A percentile compares a stretch with the other conserved stretches of the same genome.
Evolutionary conservation across 2,888 invertebrate species (phyloP).

Genomic region (Melipona bicolor): DNA sequence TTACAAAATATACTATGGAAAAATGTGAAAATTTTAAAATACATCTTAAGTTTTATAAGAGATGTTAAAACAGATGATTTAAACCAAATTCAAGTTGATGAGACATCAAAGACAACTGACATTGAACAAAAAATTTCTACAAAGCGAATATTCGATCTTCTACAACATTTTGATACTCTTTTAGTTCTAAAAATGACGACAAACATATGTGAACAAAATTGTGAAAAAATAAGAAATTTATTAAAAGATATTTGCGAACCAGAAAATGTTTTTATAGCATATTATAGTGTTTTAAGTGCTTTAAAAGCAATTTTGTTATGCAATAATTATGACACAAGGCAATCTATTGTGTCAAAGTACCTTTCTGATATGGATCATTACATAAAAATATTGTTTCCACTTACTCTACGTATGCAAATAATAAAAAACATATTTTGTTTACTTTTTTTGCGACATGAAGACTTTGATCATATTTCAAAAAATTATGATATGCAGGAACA

Average conservation of each 20-base stretch:
- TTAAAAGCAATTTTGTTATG: slow-evolving; percentile 75
- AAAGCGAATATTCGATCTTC: slow-evolving; percentile 71
- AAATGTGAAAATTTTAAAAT: slow-evolving; percentile 65
- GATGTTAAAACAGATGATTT: background rate
- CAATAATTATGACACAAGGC: slow-evolving; percentile 64
- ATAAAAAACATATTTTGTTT: slow-evolving; percentile 90
- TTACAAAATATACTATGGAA: slow-evolving; percentile 66
- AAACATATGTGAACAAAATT: slow-evolving; percentile 75
- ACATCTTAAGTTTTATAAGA: slow-evolving; percentile 49
- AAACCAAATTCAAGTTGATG: slow-evolving; percentile 1
- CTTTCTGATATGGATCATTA: slow-evolving; percentile 70
- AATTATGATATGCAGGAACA: slow-evolving; percentile 79
- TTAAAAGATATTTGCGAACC: slow-evolving; percentile 67
- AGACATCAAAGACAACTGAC: background rate
- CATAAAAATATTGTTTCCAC: slow-evolving; percentile 69
- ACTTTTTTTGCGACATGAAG: slow-evolving; percentile 88
- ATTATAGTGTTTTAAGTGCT: slow-evolving; percentile 73
- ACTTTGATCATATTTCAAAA: slow-evolving; percentile 85
- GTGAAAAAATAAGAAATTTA: slow-evolving; percentile 68
- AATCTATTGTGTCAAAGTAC: slow-evolving; percentile 53
- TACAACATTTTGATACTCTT: slow-evolving; percentile 73
- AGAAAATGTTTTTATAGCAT: slow-evolving; percentile 72
- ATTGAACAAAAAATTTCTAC: slow-evolving; percentile 64
- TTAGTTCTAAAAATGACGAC: slow-evolving; percentile 75
- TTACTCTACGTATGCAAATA: slow-evolving; percentile 85